Conservation (phyloP, 2,888 invertebrate genomes). For the Chalcosyrphus nemorum region DNA sequence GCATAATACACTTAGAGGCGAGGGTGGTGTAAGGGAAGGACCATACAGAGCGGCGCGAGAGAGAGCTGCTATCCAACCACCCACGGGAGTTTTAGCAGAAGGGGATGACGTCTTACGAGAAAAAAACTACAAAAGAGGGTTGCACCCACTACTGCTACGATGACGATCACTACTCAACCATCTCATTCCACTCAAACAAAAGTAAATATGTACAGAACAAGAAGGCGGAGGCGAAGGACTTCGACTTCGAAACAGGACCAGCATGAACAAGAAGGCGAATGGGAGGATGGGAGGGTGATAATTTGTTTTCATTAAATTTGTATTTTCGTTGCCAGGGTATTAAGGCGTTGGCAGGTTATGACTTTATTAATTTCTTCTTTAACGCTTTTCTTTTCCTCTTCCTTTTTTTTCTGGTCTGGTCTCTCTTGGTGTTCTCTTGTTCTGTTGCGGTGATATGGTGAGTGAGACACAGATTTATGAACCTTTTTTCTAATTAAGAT, state of each 20-base stretch:
- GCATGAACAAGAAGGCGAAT: constrained; percentile 7
- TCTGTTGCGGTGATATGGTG: no score
- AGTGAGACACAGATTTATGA: constrained; percentile 65
- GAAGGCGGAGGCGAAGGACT: constrained; percentile 21
- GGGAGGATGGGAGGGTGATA: constrained; percentile 68
- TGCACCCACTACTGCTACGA: constrained; percentile 50
- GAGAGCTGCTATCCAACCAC: constrained; percentile 31
- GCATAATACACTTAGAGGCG: constrained; percentile 68
- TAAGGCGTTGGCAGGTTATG: constrained; percentile 76
- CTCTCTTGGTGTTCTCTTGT: background rate
- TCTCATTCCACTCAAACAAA: constrained; percentile 32
- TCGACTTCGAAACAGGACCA: constrained; percentile 28
- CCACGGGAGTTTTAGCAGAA: constrained; percentile 1
- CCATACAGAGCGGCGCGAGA: no score
- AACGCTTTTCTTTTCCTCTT: constrained; percentile 51
- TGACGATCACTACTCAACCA: constrained; percentile 53
- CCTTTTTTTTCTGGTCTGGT: background rate
- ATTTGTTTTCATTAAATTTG: constrained; percentile 74
- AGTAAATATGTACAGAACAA: constrained; percentile 68
- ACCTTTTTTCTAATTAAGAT: constrained; percentile 72
- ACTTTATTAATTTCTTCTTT: constrained; percentile 75
- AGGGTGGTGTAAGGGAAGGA: constrained; percentile 11
- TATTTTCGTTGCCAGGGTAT: constrained; percentile 74
- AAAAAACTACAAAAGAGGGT: constrained; percentile 43
- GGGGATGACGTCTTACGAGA: constrained; percentile 28